A percentile compares a stretch with the other conserved stretches of the same genome.
These are phyloP conservation scores for Apamea crenata DNA, from an alignment of 2,888 invertebrate species.

Conservation along the genomic window DNA sequence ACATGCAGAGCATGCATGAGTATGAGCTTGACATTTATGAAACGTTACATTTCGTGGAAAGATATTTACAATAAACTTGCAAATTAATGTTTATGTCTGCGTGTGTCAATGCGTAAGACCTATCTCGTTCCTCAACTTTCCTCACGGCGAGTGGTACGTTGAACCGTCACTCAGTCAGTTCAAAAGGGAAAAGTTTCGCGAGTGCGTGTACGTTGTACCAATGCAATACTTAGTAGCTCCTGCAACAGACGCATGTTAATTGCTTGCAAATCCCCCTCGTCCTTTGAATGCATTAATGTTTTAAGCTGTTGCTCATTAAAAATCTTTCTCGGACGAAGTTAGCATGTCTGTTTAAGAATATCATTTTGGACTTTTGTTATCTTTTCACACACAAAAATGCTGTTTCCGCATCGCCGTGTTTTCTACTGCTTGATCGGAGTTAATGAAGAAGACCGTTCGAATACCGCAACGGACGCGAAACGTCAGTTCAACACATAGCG, in stretches of 20 bases:
- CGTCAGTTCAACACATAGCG: conserved; percentile 82
- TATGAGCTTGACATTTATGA: conserved; percentile 47
- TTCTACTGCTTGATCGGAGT: conserved; percentile 75
- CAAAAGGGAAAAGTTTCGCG: conserved; percentile 80
- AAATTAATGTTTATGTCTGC: conserved; percentile 61
- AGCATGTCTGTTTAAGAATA: neutral
- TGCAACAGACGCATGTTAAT: conserved; percentile 52
- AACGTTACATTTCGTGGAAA: conserved; percentile 49
- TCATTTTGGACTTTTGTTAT: conserved; percentile 18
- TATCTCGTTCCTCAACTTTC: conserved; percentile 83
- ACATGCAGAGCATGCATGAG: conserved; percentile 11
- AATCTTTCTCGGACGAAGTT: neutral
- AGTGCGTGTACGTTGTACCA: conserved; percentile 65
- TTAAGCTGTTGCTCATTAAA: conserved; percentile 19
- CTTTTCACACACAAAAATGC: conserved; percentile 43
- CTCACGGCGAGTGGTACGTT: conserved; percentile 76
- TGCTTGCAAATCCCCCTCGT: conserved; percentile 47
- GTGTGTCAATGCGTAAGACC: conserved; percentile 68
- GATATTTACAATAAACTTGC: conserved; percentile 56
- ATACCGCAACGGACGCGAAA: conserved; percentile 70
- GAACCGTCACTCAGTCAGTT: conserved; percentile 75
- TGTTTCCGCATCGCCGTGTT: conserved; percentile 61
- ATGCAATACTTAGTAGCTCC: conserved; percentile 55
- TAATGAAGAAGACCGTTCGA: conserved; percentile 79
- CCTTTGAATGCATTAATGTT: conserved; percentile 17